Evolutionary conservation across 2,888 invertebrate species (phyloP), one percentile per base, ranked within the genome.

Genomic region (Cheilosia grossa): DNA sequence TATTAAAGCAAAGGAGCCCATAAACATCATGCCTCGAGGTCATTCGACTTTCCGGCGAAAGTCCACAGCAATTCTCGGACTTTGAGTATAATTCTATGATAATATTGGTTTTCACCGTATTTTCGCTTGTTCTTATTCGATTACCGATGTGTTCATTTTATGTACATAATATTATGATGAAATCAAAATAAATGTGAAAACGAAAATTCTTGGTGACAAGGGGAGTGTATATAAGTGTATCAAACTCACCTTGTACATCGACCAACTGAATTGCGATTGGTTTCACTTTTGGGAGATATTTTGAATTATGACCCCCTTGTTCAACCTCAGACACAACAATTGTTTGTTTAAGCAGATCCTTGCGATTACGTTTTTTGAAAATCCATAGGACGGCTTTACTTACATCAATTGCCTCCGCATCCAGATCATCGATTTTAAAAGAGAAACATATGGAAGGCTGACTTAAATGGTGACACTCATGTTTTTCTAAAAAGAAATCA

Each of bases 341-440:
- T 0, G 95, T 96, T 89, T 96, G 96, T 49, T 90, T 88, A 2
- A 78, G 69, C 2, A 78, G 72, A 33, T 88, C 37, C 13, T 87
- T 88, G 1, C 81, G 82, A 58, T 89, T 89, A 24, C 80, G 74
- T 69, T 80, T 63, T 92, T 96, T 96, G 90, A 96, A 96, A 74
- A 97, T 94, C 96, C 97, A 97, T 30, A 97, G 92, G 87, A 97
- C 96, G 0, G 96, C 97, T 1, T 94, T 94, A 49, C 95, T 95
- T 9, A 96, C 95, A 89, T 95, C 96, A 56, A 95, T 94, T 0
- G 95, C 94, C 87, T 95, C 94, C 64, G 96, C 94, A 87, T 96
- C 96, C 10, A 94, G 94, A 0, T 94, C 94, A 0, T 96, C 96
- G 88, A 97, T 93, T 92, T 95, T 95, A 89, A 97, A 96, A 86